A percentile compares a stretch with the other conserved stretches of the same genome.
Evolutionary conservation across 2,888 invertebrate genomes (phyloP).

Genomic region (Drosophila mayaguana): DNA sequence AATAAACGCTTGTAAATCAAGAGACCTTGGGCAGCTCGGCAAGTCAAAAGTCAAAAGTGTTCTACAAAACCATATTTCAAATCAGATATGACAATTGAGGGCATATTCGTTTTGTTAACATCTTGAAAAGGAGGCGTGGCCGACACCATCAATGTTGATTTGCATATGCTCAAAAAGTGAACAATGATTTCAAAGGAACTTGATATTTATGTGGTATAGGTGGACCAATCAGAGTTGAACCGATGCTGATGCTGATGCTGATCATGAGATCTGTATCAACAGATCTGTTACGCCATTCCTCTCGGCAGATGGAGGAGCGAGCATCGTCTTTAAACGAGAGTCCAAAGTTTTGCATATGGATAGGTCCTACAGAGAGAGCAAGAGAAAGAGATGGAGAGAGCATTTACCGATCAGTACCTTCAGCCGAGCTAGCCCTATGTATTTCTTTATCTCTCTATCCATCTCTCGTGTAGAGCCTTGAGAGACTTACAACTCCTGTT

Average conservation of each 20-base stretch:
- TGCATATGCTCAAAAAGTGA: background rate
- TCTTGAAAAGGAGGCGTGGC: background rate
- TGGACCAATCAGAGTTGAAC: background rate
- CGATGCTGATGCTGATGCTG: background rate
- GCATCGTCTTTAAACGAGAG: background rate
- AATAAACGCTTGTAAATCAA: too few relatives aligned
- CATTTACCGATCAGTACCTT: too few relatives aligned
- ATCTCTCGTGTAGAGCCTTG: too few relatives aligned
- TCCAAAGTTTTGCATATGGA: background rate
- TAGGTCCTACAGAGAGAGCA: background rate
- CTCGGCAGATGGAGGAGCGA: too few relatives aligned
- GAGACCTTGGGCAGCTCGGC: background rate
- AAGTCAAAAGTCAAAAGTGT: background rate
- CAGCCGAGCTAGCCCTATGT: too few relatives aligned
- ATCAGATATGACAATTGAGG: background rate
- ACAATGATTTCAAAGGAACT: background rate
- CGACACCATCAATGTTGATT: background rate
- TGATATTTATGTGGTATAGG: background rate
- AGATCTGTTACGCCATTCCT: too few relatives aligned
- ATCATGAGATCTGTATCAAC: background rate
- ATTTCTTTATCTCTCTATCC: too few relatives aligned
- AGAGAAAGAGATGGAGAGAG: background rate
- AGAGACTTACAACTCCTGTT: too few relatives aligned
- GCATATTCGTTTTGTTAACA: conserved; percentile 2
- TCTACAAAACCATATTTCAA: background rate